Percentiles rank a stretch among this genome's conserved stretches.
phyloP scores from a whole-genome alignment of 2,888 invertebrate genomes.

The Harpalus rubripes region DNA sequence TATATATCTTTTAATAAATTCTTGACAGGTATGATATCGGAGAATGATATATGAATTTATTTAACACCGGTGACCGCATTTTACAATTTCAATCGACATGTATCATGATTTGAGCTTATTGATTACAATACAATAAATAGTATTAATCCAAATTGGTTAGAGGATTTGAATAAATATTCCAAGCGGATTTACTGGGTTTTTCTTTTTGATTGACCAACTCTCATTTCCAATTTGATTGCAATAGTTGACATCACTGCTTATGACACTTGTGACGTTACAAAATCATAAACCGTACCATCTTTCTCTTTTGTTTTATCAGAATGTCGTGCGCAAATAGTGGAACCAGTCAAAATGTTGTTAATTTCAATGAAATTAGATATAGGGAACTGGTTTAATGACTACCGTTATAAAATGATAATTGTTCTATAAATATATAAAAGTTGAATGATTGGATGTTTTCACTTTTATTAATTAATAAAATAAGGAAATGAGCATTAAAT shows the following conservation, averaged over 20 bases:
- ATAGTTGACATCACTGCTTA: conserved; percentile 17
- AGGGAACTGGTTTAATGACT: conserved; percentile 31
- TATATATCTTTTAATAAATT: neutral
- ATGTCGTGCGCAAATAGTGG: neutral
- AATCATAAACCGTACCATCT: conserved; percentile 19
- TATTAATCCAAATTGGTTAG: conserved; percentile 33
- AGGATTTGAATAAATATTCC: conserved; percentile 42
- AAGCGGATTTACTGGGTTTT: conserved; percentile 28
- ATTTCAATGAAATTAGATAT: conserved; percentile 7
- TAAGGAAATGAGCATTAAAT: neutral
- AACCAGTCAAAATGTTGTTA: conserved; percentile 8
- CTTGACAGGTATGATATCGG: neutral
- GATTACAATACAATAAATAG: conserved; percentile 43
- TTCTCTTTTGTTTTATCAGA: conserved; percentile 34
- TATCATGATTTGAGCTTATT: neutral
- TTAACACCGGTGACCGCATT: conserved; percentile 23
- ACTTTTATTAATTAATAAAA: conserved; percentile 3
- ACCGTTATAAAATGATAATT: conserved; percentile 19
- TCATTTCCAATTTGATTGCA: conserved; percentile 11
- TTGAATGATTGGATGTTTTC: conserved; percentile 35
- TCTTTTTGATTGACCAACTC: conserved; percentile 25
- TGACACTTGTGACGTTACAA: conserved; percentile 30
- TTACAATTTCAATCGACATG: conserved; percentile 32
- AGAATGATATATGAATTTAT: conserved; percentile 5
- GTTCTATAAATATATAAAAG: conserved; percentile 4